Base-by-base conservation (phyloP, 2,113 vertebrate genomes). In the Cnemophilus loriae region DNA sequence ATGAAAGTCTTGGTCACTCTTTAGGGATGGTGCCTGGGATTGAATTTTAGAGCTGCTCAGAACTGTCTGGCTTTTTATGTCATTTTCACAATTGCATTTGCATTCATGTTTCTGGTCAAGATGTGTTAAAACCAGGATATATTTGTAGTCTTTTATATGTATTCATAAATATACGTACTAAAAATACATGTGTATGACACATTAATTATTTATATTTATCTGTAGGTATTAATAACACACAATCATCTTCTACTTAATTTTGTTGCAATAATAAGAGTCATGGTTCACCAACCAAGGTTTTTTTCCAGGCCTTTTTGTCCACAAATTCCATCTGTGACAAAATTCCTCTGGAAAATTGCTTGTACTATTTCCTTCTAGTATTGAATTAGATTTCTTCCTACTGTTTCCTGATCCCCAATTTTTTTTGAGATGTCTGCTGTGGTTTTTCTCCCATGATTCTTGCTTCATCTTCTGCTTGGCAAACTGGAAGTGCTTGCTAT, bases 1-100 rank as follows among this genome's bases (percentile, higher is more conserved):
- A 63, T 91, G 59, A 85, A 96, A 91, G 59, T 64, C 82, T 59
- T 91, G 83, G 90, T 93, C 82, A 84, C 9, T 83, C 67, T 94
- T 83, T 17, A 73, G 78, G 57, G 69, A 85, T 89, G 21, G 15
- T 81, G 81, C 24, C 63, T 89, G 49, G 41, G 55, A 64, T 2
- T 87, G 74, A 68, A 35, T 85, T 80, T 81, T 68, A 87, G 37
- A 69, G 57, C 77, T 80, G 10, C 28, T 93, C 33, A 89, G 61
- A 65, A 55, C 35, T 61, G 35, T 42, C 21, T 6, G 44, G 30
- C 41, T 81, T 97, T 95, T 95, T 70, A 76, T 84, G 81, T 55
- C 24, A 57, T 93, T 78, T 95, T 75, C 70, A 75, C 57, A 63
- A 27, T 96, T 86, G 39, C 30, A 30, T 94, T 77, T 73, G 59